A percentile compares a stretch with the other conserved stretches of the same genome.
These are phyloP conservation scores for Piprites chloris DNA, from an alignment of 2,113 vertebrate genomes.

Conservation along the genomic window DNA sequence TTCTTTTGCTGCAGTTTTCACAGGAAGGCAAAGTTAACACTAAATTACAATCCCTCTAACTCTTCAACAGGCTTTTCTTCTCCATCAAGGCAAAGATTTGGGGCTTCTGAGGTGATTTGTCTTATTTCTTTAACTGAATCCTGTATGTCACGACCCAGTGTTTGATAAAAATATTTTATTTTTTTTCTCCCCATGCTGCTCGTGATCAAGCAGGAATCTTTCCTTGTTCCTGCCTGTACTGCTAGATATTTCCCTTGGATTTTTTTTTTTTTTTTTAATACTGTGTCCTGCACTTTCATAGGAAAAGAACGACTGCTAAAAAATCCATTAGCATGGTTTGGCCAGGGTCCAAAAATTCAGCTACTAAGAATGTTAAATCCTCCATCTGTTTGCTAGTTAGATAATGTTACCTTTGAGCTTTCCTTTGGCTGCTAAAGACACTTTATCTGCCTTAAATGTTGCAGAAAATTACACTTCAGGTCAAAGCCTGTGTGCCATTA, in stretches of 20 bases:
- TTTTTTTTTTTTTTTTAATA: neutral
- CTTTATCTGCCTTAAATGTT: slow-evolving; percentile 72
- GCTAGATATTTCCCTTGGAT: neutral
- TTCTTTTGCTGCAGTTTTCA: neutral
- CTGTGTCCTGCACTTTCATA: neutral
- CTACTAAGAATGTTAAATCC: slow-evolving; percentile 69
- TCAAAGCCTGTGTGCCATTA: slow-evolving; percentile 63
- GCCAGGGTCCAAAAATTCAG: slow-evolving; percentile 55
- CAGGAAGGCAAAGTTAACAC: neutral
- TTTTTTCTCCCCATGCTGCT: neutral
- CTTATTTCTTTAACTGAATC: neutral
- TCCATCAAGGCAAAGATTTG: neutral
- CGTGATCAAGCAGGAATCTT: neutral
- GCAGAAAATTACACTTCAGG: slow-evolving; percentile 72
- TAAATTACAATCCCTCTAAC: neutral
- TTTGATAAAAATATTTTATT: neutral
- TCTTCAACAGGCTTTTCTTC: neutral
- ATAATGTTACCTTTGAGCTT: slow-evolving; percentile 74
- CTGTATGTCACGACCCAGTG: neutral
- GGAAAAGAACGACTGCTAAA: slow-evolving; percentile 48
- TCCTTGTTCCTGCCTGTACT: neutral
- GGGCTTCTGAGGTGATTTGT: neutral
- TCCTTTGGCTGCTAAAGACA: slow-evolving; percentile 67
- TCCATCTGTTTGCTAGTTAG: slow-evolving; percentile 69
- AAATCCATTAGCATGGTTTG: slow-evolving; percentile 66